phyloP scores from a whole-genome alignment of 2,113 vertebrate species.

The Corydoras maculifer region DNA sequence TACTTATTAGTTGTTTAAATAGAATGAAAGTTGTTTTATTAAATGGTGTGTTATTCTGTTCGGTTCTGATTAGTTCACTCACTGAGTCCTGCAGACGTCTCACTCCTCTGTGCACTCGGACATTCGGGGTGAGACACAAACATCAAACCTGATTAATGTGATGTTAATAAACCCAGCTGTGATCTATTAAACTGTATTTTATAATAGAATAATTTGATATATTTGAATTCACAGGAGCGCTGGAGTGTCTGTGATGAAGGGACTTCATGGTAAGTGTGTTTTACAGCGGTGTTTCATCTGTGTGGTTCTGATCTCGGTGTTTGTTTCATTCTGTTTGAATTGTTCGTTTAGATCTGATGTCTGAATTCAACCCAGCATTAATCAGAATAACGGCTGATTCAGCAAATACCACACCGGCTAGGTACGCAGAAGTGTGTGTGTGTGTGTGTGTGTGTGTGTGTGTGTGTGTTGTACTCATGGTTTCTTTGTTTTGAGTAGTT shows the following conservation, averaged over 20 bases:
- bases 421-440: background rate
- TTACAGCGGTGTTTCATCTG: background rate
- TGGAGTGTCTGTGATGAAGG: background rate
- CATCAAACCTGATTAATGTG: conserved; percentile 19
- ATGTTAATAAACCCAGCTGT: too few relatives aligned
- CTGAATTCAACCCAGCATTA: background rate
- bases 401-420: background rate
- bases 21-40: too few relatives aligned
- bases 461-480: background rate
- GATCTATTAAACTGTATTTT: background rate
- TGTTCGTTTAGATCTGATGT: background rate
- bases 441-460: background rate
- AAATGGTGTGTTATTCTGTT: too few relatives aligned
- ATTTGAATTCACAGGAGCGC: background rate
- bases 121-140: background rate
- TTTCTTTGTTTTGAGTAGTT: conserved; percentile 33
- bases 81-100: background rate
- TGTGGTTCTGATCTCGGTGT: background rate
- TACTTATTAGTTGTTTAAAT: background rate
- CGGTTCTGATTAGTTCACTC: background rate
- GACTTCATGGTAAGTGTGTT: conserved; percentile 2
- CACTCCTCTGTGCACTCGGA: conserved; percentile 37
- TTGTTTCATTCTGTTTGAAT: background rate
- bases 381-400: background rate
- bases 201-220: background rate